These are phyloP conservation scores for Bathynomus jamesi DNA, from an alignment of 1,140 invertebrate species.

Conservation along the genomic window DNA sequence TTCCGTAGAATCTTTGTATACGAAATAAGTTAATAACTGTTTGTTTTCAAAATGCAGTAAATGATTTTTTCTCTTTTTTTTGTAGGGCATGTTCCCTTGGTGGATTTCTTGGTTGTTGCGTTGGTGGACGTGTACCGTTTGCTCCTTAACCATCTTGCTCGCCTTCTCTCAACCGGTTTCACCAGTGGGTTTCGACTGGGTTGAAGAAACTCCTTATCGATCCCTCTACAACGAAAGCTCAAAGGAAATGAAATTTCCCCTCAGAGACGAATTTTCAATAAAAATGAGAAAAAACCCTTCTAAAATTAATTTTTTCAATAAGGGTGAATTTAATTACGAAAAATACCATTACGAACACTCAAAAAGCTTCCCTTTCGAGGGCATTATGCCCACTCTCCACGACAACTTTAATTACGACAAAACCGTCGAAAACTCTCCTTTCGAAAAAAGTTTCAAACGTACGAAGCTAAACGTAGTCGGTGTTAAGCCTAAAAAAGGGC, in stretches of 20 bases:
- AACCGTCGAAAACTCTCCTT: not conserved
- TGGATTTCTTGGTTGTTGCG: not conserved
- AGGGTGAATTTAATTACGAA: not conserved
- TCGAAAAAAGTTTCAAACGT: not conserved
- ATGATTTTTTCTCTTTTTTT: not conserved
- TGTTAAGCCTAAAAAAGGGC: not conserved
- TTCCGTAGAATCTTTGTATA: too few relatives aligned
- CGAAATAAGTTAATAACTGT: not conserved
- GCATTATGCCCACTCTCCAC: too few relatives aligned
- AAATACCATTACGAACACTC: too few relatives aligned
- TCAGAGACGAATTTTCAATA: not conserved
- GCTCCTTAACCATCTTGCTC: not conserved
- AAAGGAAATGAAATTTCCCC: not conserved
- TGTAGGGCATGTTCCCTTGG: not conserved
- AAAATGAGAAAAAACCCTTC: not conserved
- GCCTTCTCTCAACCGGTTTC: not conserved
- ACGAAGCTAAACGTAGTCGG: not conserved
- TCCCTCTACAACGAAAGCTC: not conserved
- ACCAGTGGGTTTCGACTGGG: not conserved
- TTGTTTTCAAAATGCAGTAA: not conserved
- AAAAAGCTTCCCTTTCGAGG: too few relatives aligned
- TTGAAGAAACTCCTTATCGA: not conserved
- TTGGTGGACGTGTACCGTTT: not conserved
- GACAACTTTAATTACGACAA: not conserved
- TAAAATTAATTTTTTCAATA: not conserved